Evolutionary conservation across 2,797 vertebrate species (phyloP).

Genomic region (Micromesistius poutassou): DNA sequence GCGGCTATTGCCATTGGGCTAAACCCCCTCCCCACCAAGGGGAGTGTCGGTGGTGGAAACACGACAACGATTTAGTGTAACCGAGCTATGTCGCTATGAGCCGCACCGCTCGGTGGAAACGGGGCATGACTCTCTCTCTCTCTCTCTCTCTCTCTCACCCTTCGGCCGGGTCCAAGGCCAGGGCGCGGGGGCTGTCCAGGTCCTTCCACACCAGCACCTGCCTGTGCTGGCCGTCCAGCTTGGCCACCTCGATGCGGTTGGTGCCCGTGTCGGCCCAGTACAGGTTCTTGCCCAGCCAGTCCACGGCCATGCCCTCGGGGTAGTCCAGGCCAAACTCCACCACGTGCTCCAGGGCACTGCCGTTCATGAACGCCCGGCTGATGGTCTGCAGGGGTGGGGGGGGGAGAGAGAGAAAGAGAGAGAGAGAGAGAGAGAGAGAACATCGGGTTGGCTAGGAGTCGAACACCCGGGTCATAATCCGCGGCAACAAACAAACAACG

Average conservation of each 20-base stretch:
- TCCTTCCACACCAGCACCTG: conserved; percentile 98
- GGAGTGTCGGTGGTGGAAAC: no score
- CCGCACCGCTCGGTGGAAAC: no score
- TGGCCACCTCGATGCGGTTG: conserved; percentile 95
- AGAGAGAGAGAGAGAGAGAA: not conserved
- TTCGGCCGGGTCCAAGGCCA: conserved; percentile 91
- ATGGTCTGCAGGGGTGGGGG: conserved; percentile 78
- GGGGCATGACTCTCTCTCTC: no score
- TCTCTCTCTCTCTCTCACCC: conserved; percentile 72
- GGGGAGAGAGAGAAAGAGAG: not conserved
- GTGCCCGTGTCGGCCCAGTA: conserved; percentile 98
- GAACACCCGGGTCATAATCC: no score
- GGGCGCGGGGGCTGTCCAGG: conserved; percentile 90
- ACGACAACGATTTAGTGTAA: no score
- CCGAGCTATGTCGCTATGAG: no score
- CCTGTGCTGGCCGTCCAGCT: conserved; percentile 92
- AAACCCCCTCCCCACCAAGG: no score
- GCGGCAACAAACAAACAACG: no score
- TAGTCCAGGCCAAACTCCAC: conserved; percentile 96
- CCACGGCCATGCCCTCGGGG: conserved; percentile 96
- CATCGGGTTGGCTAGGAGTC: no score
- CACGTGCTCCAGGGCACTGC: conserved; percentile 90
- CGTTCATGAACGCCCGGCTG: conserved; percentile 97
- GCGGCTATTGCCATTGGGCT: no score
- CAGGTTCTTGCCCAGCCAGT: conserved; percentile 97